These are phyloP conservation scores for Neosalanx taihuensis DNA, from an alignment of 2,797 vertebrate genomes.

Conservation along the genomic window DNA sequence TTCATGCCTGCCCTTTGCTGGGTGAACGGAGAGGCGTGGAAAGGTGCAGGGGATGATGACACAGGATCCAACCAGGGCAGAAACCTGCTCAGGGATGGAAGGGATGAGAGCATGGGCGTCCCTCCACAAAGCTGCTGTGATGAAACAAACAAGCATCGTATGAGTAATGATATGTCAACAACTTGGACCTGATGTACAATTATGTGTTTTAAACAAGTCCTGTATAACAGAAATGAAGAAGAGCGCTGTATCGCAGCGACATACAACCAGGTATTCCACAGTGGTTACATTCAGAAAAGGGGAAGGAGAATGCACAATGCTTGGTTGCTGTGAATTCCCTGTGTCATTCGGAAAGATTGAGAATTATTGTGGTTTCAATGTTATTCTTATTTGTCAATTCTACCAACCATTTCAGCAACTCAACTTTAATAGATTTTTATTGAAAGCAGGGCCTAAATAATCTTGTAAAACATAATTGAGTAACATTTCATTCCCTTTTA, in stretches of 20 bases:
- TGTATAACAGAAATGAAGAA: neutral
- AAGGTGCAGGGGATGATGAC: slow-evolving; percentile 79
- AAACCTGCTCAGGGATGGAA: slow-evolving; percentile 59
- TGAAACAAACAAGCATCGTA: slow-evolving; percentile 10
- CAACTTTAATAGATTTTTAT: too few relatives aligned
- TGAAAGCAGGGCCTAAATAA: too few relatives aligned
- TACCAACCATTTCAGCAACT: too few relatives aligned
- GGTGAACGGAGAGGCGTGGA: slow-evolving; percentile 26
- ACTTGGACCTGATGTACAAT: neutral
- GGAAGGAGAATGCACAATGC: slow-evolving; percentile 41
- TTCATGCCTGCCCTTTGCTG: slow-evolving; percentile 16
- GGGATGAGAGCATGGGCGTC: slow-evolving; percentile 47
- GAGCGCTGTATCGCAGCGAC: neutral
- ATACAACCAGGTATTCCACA: slow-evolving; percentile 40
- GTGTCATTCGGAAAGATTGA: too few relatives aligned
- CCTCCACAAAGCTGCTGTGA: slow-evolving; percentile 46
- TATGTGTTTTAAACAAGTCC: neutral
- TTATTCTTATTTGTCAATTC: too few relatives aligned
- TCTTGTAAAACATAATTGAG: too few relatives aligned
- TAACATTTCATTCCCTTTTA: too few relatives aligned
- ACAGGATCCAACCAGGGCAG: slow-evolving; percentile 71
- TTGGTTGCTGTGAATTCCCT: slow-evolving; percentile 19
- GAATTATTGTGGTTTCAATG: too few relatives aligned
- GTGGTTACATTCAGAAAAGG: slow-evolving; percentile 62
- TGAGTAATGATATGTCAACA: neutral